Percentiles rank a stretch among this genome's conserved stretches.
phyloP scores from a whole-genome alignment of 2,113 vertebrate genomes.

The Microtus oregoni region DNA sequence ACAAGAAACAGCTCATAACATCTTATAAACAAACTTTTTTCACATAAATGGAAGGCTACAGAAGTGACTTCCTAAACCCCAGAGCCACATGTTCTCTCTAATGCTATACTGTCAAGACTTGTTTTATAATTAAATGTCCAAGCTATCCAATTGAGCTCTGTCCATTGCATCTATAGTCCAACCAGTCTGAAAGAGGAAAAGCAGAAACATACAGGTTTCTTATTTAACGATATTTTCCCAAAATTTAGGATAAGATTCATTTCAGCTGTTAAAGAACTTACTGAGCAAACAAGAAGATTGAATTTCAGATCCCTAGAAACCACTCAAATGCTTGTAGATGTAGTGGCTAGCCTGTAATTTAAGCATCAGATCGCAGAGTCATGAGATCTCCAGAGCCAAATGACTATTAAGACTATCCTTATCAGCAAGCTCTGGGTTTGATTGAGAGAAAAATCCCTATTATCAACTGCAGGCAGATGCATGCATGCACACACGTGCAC shows the following conservation, averaged over 20 bases:
- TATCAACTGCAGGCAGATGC: not conserved
- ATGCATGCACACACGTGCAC: no score
- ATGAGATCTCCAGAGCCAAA: not conserved
- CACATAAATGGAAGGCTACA: not conserved
- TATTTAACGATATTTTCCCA: slow-evolving; percentile 10
- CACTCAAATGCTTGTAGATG: not conserved
- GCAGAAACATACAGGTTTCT: not conserved
- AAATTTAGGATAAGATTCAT: not conserved
- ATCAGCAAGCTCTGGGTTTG: not conserved
- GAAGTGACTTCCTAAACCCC: not conserved
- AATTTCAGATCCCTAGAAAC: not conserved
- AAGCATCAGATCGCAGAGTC: not conserved
- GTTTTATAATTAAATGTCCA: slow-evolving; percentile 6
- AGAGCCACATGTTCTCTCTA: not conserved
- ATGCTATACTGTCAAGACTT: slow-evolving; percentile 26
- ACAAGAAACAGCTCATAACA: not conserved
- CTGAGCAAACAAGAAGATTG: not conserved
- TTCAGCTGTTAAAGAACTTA: not conserved
- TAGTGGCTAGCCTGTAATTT: not conserved
- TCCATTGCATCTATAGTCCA: not conserved
- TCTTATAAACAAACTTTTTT: slow-evolving; percentile 43
- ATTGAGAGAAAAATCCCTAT: not conserved
- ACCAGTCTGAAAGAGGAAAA: not conserved
- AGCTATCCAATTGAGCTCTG: not conserved
- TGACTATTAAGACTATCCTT: not conserved